Conservation (phyloP, 2,888 invertebrate species). For the Pandemis heparana region DNA sequence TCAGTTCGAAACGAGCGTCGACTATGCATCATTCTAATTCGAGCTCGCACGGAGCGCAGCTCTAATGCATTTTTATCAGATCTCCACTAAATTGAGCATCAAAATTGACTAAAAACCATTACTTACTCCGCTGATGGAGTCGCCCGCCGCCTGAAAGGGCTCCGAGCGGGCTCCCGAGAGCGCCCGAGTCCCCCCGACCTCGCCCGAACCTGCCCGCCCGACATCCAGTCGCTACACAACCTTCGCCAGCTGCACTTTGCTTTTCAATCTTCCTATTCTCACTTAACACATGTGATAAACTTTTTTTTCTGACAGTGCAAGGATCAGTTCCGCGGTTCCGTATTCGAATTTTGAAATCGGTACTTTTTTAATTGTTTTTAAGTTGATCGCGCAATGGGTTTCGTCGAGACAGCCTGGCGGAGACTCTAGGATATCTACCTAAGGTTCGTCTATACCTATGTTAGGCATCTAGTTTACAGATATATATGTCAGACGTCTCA, state of each 20-base stretch:
- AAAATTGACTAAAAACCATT: constrained; percentile 54
- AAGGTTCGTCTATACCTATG: constrained; percentile 53
- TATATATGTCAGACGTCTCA: constrained; percentile 11
- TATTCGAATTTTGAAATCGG: constrained; percentile 49
- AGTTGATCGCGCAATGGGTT: constrained; percentile 58
- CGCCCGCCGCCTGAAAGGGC: constrained; percentile 42
- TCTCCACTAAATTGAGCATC: constrained; percentile 48
- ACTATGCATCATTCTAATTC: not conserved
- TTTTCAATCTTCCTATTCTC: constrained; percentile 51
- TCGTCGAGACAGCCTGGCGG: constrained; percentile 53
- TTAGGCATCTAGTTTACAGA: constrained; percentile 29
- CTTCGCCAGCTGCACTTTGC: constrained; percentile 58
- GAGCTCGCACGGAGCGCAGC: constrained; percentile 21
- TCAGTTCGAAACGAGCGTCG: not conserved
- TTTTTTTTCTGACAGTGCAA: constrained; percentile 71
- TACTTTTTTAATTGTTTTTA: constrained; percentile 52
- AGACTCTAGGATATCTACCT: constrained; percentile 54
- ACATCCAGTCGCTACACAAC: constrained; percentile 64
- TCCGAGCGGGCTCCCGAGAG: constrained; percentile 46
- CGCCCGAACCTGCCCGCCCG: constrained; percentile 24
- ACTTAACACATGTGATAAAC: constrained; percentile 69
- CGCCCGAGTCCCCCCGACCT: constrained; percentile 49
- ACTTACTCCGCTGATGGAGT: constrained; percentile 50
- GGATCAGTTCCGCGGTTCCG: constrained; percentile 51
- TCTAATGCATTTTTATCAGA: constrained; percentile 39